Evolutionary conservation across 2,113 vertebrate genomes (phyloP).

Genomic region (Tupaia chinensis): DNA sequence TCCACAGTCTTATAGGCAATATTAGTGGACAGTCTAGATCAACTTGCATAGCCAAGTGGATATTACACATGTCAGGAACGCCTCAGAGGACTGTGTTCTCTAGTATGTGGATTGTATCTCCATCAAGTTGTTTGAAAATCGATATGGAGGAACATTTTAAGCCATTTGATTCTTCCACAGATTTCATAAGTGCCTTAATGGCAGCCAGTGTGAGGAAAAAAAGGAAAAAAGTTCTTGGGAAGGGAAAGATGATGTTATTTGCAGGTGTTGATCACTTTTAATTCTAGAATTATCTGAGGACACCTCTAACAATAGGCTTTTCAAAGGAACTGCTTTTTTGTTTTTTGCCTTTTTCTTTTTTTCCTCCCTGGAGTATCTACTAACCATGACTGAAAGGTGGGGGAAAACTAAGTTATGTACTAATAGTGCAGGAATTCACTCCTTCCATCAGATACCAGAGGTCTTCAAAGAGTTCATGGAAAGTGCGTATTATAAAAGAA

Average conservation of each 20-base stretch:
- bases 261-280: neutral
- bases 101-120: neutral
- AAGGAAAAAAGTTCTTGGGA: neutral
- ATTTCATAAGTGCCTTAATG: neutral
- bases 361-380: neutral
- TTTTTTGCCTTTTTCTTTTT: neutral
- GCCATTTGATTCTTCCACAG: neutral
- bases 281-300: neutral
- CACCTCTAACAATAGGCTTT: neutral
- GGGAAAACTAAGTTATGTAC: neutral
- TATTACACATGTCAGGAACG: neutral
- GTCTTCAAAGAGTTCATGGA: no score
- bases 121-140: neutral
- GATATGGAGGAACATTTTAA: conserved; percentile 16
- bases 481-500: no score
- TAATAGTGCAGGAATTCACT: neutral
- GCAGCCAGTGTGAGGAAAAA: neutral
- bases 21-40: neutral
- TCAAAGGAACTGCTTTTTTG: neutral
- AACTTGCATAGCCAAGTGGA: neutral
- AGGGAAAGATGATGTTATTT: neutral
- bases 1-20: neutral
- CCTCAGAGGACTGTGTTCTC: neutral
- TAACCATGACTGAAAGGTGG: neutral
- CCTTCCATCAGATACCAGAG: neutral